These are phyloP conservation scores for Bergia sp. DNA, from an alignment of 92 coral and sea anemone species.

Conservation along the genomic window DNA sequence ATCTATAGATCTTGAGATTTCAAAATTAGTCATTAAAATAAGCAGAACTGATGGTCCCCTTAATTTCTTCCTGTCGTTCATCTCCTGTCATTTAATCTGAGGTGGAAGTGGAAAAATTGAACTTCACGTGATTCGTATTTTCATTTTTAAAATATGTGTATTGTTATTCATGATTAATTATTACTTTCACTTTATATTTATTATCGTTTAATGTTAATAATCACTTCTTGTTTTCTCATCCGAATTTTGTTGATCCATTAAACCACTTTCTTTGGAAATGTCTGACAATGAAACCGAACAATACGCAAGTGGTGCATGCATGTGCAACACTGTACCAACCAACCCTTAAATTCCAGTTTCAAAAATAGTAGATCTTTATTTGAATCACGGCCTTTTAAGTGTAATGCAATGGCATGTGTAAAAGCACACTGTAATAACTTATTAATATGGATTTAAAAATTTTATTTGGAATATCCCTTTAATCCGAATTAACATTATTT, in stretches of 20 bases:
- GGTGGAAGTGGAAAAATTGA: not conserved
- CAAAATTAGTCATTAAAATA: not conserved
- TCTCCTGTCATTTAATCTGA: not conserved
- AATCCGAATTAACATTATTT: not conserved
- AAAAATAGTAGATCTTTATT: too few relatives aligned
- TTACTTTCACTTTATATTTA: too few relatives aligned
- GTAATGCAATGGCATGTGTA: too few relatives aligned
- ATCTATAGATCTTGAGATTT: too few relatives aligned
- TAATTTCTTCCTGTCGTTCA: too few relatives aligned
- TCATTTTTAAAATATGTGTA: too few relatives aligned
- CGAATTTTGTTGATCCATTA: not conserved
- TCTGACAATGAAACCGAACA: not conserved
- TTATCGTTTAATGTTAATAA: too few relatives aligned
- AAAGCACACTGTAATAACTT: not conserved
- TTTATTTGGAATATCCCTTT: not conserved
- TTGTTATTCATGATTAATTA: not conserved
- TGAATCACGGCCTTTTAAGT: too few relatives aligned
- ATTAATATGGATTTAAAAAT: not conserved
- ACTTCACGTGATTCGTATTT: not conserved
- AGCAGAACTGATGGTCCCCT: not conserved
- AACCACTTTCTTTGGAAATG: too few relatives aligned
- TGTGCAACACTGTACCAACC: too few relatives aligned
- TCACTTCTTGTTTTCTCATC: not conserved
- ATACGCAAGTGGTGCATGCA: not conserved
- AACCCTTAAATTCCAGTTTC: not conserved